phyloP scores from a whole-genome alignment of 2,113 vertebrate genomes.

The Phoxinus phoxinus region DNA sequence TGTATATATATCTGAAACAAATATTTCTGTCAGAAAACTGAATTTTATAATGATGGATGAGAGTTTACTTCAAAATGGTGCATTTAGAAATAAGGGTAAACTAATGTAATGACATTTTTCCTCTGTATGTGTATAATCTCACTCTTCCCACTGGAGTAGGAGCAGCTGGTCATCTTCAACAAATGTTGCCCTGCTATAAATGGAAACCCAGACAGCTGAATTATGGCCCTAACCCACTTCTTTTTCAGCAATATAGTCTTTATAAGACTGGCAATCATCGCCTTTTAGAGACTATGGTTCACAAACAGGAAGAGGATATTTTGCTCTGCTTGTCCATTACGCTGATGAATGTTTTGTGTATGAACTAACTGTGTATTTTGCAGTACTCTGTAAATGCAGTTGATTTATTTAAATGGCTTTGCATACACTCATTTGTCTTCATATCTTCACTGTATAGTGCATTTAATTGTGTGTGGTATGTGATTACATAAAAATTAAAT shows the following conservation, averaged over 20 bases:
- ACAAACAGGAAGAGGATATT: background rate
- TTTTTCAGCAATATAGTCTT: background rate
- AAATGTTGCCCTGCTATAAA: slow-evolving; percentile 20
- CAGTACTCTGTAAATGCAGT: background rate
- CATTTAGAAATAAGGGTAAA: background rate
- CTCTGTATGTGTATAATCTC: slow-evolving; percentile 24
- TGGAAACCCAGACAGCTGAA: slow-evolving; percentile 26
- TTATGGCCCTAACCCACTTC: slow-evolving; percentile 26
- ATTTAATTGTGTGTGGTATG: background rate
- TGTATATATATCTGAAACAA: background rate
- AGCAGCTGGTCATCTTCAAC: slow-evolving; percentile 39
- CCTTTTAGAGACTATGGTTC: background rate
- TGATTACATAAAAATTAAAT: slow-evolving; percentile 6
- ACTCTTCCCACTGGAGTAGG: slow-evolving; percentile 13
- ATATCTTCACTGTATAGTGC: slow-evolving; percentile 1
- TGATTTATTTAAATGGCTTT: slow-evolving; percentile 16
- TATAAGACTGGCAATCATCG: background rate
- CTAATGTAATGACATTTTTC: slow-evolving; percentile 6
- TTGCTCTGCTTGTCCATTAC: background rate
- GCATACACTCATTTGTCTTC: background rate
- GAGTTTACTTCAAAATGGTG: background rate
- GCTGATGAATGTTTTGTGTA: background rate
- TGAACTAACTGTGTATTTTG: slow-evolving; percentile 4
- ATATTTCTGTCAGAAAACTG: background rate
- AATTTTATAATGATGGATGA: background rate